Conservation (phyloP, 2,113 vertebrate genomes). For the Sprattus sprattus region DNA sequence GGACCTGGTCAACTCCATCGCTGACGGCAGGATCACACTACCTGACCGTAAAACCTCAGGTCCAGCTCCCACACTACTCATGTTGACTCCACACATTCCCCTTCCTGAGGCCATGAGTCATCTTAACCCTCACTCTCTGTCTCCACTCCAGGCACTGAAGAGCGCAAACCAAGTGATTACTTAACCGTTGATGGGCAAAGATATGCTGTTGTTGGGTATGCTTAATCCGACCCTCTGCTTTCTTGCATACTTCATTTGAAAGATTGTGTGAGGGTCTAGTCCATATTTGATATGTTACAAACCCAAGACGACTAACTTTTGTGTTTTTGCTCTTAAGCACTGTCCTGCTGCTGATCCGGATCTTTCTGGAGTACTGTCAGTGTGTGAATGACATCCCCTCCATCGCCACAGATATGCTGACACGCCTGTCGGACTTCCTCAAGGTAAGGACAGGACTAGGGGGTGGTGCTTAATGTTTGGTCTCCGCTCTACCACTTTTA, state of each 20-base stretch:
- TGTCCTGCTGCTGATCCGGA: constrained; percentile 93
- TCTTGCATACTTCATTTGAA: background rate
- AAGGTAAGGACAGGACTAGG: constrained; percentile 73
- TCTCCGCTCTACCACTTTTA: background rate
- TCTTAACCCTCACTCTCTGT: background rate
- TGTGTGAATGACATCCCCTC: constrained; percentile 97
- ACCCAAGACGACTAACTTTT: too few relatives aligned
- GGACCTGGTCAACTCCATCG: constrained; percentile 89
- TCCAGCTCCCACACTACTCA: constrained; percentile 48
- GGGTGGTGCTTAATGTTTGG: background rate
- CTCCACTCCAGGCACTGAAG: constrained; percentile 73
- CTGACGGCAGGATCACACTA: constrained; percentile 86
- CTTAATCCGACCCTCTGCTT: background rate
- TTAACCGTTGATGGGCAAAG: constrained; percentile 87
- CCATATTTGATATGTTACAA: too few relatives aligned
- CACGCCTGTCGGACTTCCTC: constrained; percentile 89
- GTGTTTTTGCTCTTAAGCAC: constrained; percentile 71
- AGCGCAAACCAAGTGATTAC: constrained; percentile 86
- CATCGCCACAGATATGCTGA: constrained; percentile 93
- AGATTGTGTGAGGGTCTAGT: background rate
- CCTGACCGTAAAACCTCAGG: constrained; percentile 84
- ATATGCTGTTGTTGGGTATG: constrained; percentile 94
- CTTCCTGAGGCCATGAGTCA: background rate
- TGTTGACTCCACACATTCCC: background rate
- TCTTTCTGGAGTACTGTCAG: constrained; percentile 98